A percentile compares a stretch with the other conserved stretches of the same genome.
Conservation (phyloP, 2,797 vertebrate genomes). For the Diplodus puntazzo region DNA sequence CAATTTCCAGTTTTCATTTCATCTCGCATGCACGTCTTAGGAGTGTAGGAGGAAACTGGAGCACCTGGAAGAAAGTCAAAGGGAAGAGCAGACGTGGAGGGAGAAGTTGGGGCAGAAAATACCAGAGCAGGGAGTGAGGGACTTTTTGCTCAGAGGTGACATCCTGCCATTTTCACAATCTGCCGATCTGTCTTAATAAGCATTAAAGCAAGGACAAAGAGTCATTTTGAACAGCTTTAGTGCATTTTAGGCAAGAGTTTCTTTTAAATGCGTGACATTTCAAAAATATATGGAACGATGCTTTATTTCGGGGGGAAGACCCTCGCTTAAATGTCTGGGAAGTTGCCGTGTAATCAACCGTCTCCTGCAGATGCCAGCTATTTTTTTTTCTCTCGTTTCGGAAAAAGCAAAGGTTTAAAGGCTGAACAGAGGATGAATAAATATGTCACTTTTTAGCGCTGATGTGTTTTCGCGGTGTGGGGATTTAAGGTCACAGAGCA, state of each 20-base stretch:
- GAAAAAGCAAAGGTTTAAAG: conserved; percentile 21
- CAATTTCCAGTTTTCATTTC: conserved; percentile 55
- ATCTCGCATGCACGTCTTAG: conserved; percentile 39
- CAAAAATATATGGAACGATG: background rate
- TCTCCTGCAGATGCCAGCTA: background rate
- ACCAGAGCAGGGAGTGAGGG: conserved; percentile 3
- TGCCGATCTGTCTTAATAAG: conserved; percentile 3
- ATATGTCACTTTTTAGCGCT: conserved; percentile 39
- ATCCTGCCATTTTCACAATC: background rate
- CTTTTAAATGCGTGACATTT: conserved; percentile 19
- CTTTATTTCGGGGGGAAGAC: background rate
- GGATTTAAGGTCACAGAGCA: conserved; percentile 59
- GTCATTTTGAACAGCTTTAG: conserved; percentile 1
- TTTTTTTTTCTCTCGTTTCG: background rate
- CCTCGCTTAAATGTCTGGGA: conserved; percentile 8
- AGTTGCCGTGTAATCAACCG: conserved; percentile 2
- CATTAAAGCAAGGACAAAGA: conserved; percentile 7
- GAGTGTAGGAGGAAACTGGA: conserved; percentile 30
- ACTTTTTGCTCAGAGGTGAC: conserved; percentile 2
- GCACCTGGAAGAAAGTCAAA: conserved; percentile 42
- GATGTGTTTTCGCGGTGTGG: conserved; percentile 35
- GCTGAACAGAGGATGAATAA: conserved; percentile 34
- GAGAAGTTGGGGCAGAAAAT: background rate
- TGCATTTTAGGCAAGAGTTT: background rate
- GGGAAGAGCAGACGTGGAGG: conserved; percentile 9